Conservation (phyloP, 2,113 vertebrate species). For the Bos taurus region DNA sequence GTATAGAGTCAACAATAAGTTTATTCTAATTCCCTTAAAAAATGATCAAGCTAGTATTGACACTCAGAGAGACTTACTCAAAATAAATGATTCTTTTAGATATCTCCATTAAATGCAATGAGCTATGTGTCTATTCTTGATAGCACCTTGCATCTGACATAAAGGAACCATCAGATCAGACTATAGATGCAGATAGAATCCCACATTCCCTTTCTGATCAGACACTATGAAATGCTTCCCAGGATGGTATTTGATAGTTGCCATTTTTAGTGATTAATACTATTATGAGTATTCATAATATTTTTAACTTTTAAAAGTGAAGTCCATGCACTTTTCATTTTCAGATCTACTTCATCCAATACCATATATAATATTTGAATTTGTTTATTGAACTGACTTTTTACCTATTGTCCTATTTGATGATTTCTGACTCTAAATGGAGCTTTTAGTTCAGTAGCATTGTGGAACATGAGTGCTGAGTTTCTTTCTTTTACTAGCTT, state of each 20-base stretch:
- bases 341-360: not conserved
- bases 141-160: not conserved
- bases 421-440: not conserved
- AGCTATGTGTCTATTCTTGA: not conserved
- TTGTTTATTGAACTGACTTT: not conserved
- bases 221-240: not conserved
- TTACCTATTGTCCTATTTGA: not conserved
- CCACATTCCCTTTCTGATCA: not conserved
- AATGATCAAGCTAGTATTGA: conserved; percentile 8
- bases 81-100: not conserved
- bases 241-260: not conserved
- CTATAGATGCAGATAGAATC: not conserved
- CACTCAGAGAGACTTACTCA: conserved; percentile 16
- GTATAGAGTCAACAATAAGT: not conserved
- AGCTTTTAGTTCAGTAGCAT: not conserved
- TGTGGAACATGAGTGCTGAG: not conserved
- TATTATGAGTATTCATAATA: not conserved
- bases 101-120: not conserved
- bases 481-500: not conserved
- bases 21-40: conserved; percentile 40
- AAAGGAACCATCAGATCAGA: not conserved
- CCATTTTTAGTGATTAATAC: not conserved
- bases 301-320: not conserved
- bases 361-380: not conserved
- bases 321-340: not conserved